Evolutionary conservation across 1,140 invertebrate genomes (phyloP).

Genomic region (Aphidius ervi): DNA sequence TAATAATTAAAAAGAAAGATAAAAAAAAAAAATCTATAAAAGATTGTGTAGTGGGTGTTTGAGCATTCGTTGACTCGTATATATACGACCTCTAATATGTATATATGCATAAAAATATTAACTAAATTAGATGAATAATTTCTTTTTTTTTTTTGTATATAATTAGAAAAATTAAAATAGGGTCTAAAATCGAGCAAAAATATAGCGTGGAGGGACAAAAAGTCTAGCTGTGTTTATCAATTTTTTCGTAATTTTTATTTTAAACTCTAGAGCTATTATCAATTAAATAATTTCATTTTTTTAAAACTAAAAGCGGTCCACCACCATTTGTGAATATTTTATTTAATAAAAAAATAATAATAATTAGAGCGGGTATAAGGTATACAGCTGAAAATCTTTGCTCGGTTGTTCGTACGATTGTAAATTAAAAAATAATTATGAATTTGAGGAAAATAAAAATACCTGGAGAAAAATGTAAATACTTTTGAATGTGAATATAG

Average conservation of each 20-base stretch:
- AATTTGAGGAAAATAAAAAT: background rate
- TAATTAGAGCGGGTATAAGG: slow-evolving; percentile 19
- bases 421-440: slow-evolving; percentile 42
- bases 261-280: no score
- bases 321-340: background rate
- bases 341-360: slow-evolving; percentile 6
- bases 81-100: slow-evolving; percentile 36
- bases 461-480: slow-evolving; percentile 40
- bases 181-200: no score
- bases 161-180: slow-evolving; percentile 26
- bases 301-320: no score
- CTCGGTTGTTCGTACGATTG: slow-evolving; percentile 49
- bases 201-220: no score
- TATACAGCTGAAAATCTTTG: slow-evolving; percentile 21
- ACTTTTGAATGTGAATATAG: slow-evolving; percentile 53
- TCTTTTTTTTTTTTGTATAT: slow-evolving; percentile 42
- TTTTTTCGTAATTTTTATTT: no score
- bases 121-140: slow-evolving; percentile 3
- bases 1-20: background rate
- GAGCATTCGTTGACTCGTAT: slow-evolving; percentile 41
- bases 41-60: slow-evolving; percentile 29
- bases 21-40: slow-evolving; percentile 6
- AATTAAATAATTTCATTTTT: no score
- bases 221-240: no score
- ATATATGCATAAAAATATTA: slow-evolving; percentile 24